Base-by-base conservation (phyloP, 2,888 invertebrate species). In the Drosophila kanekoi region DNA sequence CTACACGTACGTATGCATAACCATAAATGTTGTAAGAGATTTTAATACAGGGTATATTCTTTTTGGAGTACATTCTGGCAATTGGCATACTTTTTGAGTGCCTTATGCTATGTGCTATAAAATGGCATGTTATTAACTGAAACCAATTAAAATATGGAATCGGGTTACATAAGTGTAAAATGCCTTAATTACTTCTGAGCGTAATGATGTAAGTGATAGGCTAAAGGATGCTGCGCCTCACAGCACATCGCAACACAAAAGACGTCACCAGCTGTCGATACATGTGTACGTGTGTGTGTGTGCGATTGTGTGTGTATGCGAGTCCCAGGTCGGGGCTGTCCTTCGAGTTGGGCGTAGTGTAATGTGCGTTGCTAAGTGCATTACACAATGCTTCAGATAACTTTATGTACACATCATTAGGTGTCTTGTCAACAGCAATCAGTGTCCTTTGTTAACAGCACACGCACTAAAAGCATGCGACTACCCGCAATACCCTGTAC, bases 361-460 rank as follows among this genome's bases (percentile, higher is more conserved):
- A 59, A 53, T 62, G 47, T 56, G 56, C 32, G 52, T 61, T 60
- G 53, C 53, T 77, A 76, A 77, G 72, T 75, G 77, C 72, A 76
- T 79, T 70, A 71, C 65, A 68, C 76, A 74, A 71, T 72, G 57
- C 64, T 72, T 58, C 65, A 81, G 68, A 75, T 81, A 81, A 75
- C 81, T 79, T 64, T 68, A 79, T 81, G 77, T 65, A 69, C 67
- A 66, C 71, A 68, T 77, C 83, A 82, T 82, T 81, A 83, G 79
- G 67, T 76, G 67, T 73, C 79, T 63, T 79, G 82, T 83, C 83
- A 74, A 70, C 61, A 81, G 68, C 81, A 83, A 83, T 83, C 82
- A 83, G 81, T 82, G 83, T 83, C 81, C 66, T 72, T 83, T 83
- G 82, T 82, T 80, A 64, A 60, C 61, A 66, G 53, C 59, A 73